Evolutionary conservation across 2,888 invertebrate species (phyloP), one percentile per base, ranked within the genome.

Genomic region (Drosophila mayaguana): DNA sequence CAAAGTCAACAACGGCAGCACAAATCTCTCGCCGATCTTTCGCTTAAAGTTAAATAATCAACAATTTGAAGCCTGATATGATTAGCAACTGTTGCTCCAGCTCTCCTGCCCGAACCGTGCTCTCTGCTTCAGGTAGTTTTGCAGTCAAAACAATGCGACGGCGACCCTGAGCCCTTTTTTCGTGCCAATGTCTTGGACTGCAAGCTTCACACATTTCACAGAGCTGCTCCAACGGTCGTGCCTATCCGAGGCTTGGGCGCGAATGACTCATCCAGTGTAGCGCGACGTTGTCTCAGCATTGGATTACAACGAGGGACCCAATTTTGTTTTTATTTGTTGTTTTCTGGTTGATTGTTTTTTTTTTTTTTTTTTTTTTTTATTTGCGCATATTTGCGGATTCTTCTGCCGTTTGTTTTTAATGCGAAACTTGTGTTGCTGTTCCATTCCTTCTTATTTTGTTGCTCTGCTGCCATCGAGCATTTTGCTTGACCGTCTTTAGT

Each of bases 61-160:
- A 71, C 82, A 83, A 76, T 79, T 86, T 82, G 79, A 72, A 79
- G 84, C 77, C 77, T 79, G 84, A 86, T 88, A 86, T 83, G 88
- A 88, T 86, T 88, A 86, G 88, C 88, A 79, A 83, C 71, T 68
- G 77, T 55, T 59, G 69, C 46, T 48, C 59, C 32, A 46, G n/a
- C 25, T 2, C n/a, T 46, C 36, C 18, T 5, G 40, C 8, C 11
- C 32, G 32, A 32, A 3, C 42, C 56, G 43, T 32, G 28, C 28
- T 28, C 28, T 28, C 28, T 28, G 2, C 42, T 56, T 34, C 43
- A 56, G 56, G 56, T 56, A 56, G 56, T 43, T 22, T 45, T 20
- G 43, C 56, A 56, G 56, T 56, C 56, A 56, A 56, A 56, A 56
- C 74, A 74, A 76, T 51, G 22, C 38, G 46, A 38, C 36, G 16